Percentiles rank a stretch among this genome's conserved stretches.
Evolutionary conservation across 1,140 invertebrate species (phyloP).

Genomic region (Manduca sexta): DNA sequence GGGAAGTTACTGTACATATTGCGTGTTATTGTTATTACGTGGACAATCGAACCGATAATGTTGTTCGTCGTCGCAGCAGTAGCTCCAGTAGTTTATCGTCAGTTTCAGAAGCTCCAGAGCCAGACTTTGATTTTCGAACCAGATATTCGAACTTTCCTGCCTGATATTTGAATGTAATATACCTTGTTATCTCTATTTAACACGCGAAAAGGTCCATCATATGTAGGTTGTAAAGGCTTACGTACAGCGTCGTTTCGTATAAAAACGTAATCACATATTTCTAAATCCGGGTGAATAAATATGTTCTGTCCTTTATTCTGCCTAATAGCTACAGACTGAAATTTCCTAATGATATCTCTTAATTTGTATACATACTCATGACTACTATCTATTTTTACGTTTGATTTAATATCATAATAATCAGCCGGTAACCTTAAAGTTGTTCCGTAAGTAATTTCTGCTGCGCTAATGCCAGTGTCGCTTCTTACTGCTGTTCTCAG

Average conservation of each 20-base stretch:
- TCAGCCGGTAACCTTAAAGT: neutral
- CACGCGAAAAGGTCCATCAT: constrained; percentile 1
- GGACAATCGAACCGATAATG: no score
- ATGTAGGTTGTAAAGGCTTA: constrained; percentile 1
- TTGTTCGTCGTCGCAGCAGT: no score
- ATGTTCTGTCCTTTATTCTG: neutral
- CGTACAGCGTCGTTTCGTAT: constrained; percentile 1
- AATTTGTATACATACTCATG: neutral
- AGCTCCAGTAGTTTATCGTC: no score
- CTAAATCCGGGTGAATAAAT: constrained; percentile 3
- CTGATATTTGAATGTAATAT: neutral
- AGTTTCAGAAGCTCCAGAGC: constrained; percentile 4
- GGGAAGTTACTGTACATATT: no score
- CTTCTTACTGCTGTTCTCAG: neutral
- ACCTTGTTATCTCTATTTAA: neutral
- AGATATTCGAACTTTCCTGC: neutral
- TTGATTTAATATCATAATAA: neutral
- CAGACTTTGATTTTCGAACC: no score
- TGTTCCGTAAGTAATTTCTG: neutral
- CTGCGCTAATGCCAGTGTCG: neutral
- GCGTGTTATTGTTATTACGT: no score
- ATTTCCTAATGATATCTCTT: neutral
- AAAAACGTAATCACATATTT: neutral
- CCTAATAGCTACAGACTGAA: neutral
- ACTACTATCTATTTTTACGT: neutral